Conservation (phyloP, 1,140 invertebrate genomes). For the Trachymyrmex cornetzi region DNA sequence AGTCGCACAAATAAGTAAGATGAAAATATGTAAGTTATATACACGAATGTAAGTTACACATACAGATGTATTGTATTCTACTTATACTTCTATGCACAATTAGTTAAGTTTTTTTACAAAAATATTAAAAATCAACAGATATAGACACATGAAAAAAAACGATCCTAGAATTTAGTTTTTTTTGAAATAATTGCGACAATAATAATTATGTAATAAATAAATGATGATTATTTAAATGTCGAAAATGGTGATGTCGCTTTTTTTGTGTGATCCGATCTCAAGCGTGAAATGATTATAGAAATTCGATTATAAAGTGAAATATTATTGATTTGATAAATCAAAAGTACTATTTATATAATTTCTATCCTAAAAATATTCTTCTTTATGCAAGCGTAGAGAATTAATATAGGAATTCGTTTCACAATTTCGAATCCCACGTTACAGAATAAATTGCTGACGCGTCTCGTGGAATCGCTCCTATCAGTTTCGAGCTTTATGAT, state of each 20-base stretch:
- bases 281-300: background rate
- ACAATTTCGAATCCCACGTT: slow-evolving; percentile 19
- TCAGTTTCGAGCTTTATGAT: slow-evolving; percentile 2
- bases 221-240: slow-evolving; percentile 18
- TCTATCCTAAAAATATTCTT: background rate
- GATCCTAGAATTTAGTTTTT: background rate
- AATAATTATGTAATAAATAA: slow-evolving; percentile 46
- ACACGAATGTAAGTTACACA: background rate
- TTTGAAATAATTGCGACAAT: slow-evolving; percentile 34
- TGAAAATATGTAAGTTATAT: background rate
- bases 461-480: background rate
- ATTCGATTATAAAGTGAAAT: slow-evolving; percentile 1
- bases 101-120: slow-evolving; percentile 21
- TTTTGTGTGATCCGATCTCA: background rate
- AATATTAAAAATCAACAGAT: background rate
- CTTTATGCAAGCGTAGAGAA: background rate
- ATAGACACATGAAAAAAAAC: background rate
- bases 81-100: background rate
- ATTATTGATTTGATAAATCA: slow-evolving; percentile 10
- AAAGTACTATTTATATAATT: background rate
- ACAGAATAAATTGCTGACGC: background rate
- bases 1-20: slow-evolving; percentile 13
- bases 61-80: background rate
- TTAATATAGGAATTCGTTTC: slow-evolving; percentile 10
- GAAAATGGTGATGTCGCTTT: background rate